Percentiles rank a stretch among this genome's conserved stretches.
Evolutionary conservation across 2,113 vertebrate genomes (phyloP).

Genomic region (Atractosteus spatula): DNA sequence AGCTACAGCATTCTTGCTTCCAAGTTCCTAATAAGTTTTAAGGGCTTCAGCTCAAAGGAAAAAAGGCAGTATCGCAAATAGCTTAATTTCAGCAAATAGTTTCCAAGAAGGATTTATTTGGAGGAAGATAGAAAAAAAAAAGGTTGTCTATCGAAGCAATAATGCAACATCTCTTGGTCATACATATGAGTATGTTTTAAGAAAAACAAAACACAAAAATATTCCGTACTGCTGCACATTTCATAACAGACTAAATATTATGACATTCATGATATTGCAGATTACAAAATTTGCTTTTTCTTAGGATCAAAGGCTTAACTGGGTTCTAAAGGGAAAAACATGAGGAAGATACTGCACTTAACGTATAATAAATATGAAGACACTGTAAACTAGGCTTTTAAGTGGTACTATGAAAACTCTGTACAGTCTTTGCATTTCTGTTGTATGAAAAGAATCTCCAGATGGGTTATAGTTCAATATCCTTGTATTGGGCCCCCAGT

Average conservation of each 20-base stretch:
- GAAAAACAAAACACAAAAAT: neutral
- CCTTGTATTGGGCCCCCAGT: neutral
- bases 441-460: neutral
- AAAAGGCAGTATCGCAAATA: no score
- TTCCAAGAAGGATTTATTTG: neutral
- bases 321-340: constrained; percentile 10
- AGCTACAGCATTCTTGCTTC: no score
- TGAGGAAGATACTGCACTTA: neutral
- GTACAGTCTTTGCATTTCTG: neutral
- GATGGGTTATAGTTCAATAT: neutral
- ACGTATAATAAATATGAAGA: neutral
- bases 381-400: neutral
- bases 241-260: neutral
- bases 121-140: neutral
- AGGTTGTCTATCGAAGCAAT: no score
- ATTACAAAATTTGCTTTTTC: neutral
- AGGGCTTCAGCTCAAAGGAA: no score
- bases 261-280: neutral
- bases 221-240: neutral
- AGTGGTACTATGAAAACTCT: neutral
- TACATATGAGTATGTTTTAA: neutral
- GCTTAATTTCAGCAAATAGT: no score
- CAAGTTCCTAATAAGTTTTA: no score
- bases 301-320: constrained; percentile 15
- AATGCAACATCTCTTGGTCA: neutral